Evolutionary conservation across 2,888 invertebrate genomes (phyloP), one percentile per base, ranked within the genome.

Genomic region (Prenolepis imparis): DNA sequence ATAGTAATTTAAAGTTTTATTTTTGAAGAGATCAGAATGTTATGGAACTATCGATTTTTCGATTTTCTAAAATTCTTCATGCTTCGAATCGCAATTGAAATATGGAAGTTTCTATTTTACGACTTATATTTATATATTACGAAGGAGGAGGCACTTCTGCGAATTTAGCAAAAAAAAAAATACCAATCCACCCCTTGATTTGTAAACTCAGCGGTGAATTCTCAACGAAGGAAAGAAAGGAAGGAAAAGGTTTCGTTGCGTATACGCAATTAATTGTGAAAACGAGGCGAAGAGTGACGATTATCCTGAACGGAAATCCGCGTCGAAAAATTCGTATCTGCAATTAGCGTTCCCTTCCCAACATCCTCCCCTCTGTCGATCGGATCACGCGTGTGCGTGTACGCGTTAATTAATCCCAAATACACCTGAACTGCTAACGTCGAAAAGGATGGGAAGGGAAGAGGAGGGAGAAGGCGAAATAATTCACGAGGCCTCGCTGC

Each of bases 351-450:
- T 67, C 73, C 84, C 84, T 86, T 86, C 5, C 36, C 75, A 80
- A 59, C 73, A 63, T 3, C 6, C 48, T 18, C 11, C 15, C n/a
- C 44, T 24, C 15, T 41, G 28, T 32, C 11, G 44, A 72, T 28
- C 73, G 77, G 48, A 77, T 80, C 80, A 55, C 80, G 67, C 39
- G 82, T 77, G 52, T 64, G 85, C 84, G 78, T 70, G 68, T 81
- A 66, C 67, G 67, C 66, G 80, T 77, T 90, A 90, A 90, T 88
- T 88, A 90, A 90, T 90, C 85, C 74, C 84, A 48, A 83, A 86
- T 83, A 86, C 84, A 90, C 85, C 85, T 85, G 86, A 87, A 81
- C 73, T 39, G 63, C 83, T 64, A 61, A 78, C 59, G 63, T 75
- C 68, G 57, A 55, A 59, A 11, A 15, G 24, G 24, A 36, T 24